Base-by-base conservation (phyloP, 2,888 invertebrate species). In the Lutraria lutraria region DNA sequence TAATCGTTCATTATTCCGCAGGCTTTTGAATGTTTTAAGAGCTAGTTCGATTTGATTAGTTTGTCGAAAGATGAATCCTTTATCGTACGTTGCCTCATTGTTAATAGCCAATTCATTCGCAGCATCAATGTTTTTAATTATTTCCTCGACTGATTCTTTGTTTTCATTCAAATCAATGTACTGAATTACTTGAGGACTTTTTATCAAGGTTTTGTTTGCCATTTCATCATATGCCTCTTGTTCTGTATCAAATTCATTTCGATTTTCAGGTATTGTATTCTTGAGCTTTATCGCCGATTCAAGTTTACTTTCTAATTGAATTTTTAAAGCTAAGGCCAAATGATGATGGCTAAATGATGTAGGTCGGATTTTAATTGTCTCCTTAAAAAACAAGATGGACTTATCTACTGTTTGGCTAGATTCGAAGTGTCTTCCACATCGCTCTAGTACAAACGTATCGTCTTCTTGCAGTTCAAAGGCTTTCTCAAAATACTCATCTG, bases 371-470 rank as follows among this genome's bases (percentile, higher is more conserved):
- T 25, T 13, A 53, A 89, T 29, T 6, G 89, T 82, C 63, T 83
- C n/a, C 21, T 79, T n/a, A 16, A 87, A 76, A 13, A 79, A 52
- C 10, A 21, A n/a, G n/a, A 89, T 83, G 13, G 89, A 84, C 31
- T 53, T 60, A 10, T 79, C 63, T 52, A 87, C 19, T 0, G 68
- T 43, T 15, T 31, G 52, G 19, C 0, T 80, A 53, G 82, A 89
- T 54, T 85, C 72, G 29, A 76, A 87, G 82, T 87, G 63, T 72
- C 85, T 87, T 13, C 87, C 89, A 60, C 89, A 76, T 63, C 79
- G 85, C 21, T 89, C 85, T 16, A 89, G 53, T n/a, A 89, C 87
- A 60, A 87, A 89, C 6, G 52, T 76, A 68, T 89, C 87, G 29
- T 76, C 12, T 21, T 56, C 52, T 31, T 54, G 76, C 8, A 85